phyloP scores from a whole-genome alignment of 2,797 vertebrate species.

The Melanotaenia boesemani region DNA sequence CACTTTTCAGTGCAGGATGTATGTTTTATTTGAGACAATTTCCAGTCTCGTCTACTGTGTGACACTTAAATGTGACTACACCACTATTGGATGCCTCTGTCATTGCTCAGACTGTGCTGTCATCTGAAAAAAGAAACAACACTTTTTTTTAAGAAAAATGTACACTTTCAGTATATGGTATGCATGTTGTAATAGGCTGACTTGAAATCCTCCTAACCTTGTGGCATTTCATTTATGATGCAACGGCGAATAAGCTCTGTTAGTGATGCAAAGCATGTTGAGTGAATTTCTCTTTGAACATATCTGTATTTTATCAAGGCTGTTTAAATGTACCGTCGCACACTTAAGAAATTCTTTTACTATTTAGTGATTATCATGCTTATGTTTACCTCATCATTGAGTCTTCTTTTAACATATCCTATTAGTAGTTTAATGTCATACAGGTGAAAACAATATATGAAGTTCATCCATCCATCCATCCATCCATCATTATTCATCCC shows the following conservation, averaged over 20 bases:
- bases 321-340: slow-evolving; percentile 12
- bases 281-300: background rate
- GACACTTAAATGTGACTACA: slow-evolving; percentile 23
- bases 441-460: background rate
- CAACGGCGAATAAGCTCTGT: slow-evolving; percentile 17
- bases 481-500: no score
- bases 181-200: slow-evolving; percentile 12
- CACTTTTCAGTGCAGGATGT: background rate
- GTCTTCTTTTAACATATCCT: background rate
- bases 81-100: slow-evolving; percentile 29
- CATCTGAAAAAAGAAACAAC: slow-evolving; percentile 14
- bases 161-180: slow-evolving; percentile 24
- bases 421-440: background rate
- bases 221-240: slow-evolving; percentile 49
- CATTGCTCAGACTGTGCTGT: slow-evolving; percentile 33
- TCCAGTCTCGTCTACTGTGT: slow-evolving; percentile 15
- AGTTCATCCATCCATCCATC: no score
- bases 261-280: slow-evolving; percentile 9
- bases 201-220: slow-evolving; percentile 35
- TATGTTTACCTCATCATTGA: slow-evolving; percentile 2
- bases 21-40: slow-evolving; percentile 14
- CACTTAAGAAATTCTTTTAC: slow-evolving; percentile 15
- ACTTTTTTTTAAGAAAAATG: slow-evolving; percentile 22
- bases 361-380: slow-evolving; percentile 1
- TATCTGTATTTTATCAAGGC: background rate